Base-by-base conservation (phyloP, 2,797 vertebrate genomes). In the Chloroceryle amazona region DNA sequence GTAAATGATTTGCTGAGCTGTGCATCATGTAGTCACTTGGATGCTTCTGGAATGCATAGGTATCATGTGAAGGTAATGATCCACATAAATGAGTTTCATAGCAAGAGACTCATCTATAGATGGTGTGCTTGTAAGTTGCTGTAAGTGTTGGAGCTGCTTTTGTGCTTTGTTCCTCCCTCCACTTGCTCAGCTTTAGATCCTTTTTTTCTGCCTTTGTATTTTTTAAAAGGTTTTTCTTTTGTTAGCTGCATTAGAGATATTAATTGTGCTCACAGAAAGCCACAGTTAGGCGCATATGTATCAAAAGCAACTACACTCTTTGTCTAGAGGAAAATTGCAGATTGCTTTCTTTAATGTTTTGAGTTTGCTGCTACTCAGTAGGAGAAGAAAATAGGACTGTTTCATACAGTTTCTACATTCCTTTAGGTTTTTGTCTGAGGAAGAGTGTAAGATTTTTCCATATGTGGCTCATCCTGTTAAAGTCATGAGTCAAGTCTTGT, bases 211-310 rank as follows among this genome's bases (percentile, higher is more conserved):
- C 60, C 78, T 94, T 86, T 75, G 6, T 88, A 1, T 85, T 92
- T 89, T 92, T 75, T 49, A 92, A 96, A 95, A 62, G 74, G 68
- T 49, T 81, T 76, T 84, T 81, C 80, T 94, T 96, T 95, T 96
- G 75, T 94, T 89, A 65, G 47, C 39, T 94, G 39, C 20, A 2
- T 93, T 93, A 84, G 63, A 88, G 75, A 72, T 82, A 91, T 67
- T 97, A 96, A 97, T 95, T 97, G 84, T 96, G 75, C 87, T 91
- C 46, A 17, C 15, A 35, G 86, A 96, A 95, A 91, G 79, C 86
- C 41, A 25, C 84, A 71, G 83, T 81, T 88, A 90, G 83, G 67
- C 84, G 62, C 60, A 26, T 61, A 18, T 52, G 10, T 70, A 91
- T 74, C 37, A 81, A 90, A 97, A 94, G 22, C 47, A 29, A 41